Evolutionary conservation across 2,888 invertebrate species (phyloP), one percentile per base, ranked within the genome.

Genomic region (Pristionchus maxplancki): DNA sequence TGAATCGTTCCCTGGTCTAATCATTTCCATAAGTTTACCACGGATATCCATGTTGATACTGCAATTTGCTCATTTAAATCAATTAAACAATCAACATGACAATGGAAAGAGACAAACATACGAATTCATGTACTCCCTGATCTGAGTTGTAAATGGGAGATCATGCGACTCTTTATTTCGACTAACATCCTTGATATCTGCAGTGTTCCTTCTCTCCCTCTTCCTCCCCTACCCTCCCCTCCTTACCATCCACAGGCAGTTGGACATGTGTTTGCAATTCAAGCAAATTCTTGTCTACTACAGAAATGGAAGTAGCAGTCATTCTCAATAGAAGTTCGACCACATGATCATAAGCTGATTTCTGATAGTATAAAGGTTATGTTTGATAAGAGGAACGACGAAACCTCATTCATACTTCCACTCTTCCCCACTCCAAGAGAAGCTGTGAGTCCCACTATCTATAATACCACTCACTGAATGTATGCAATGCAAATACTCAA

Each of bases 361-460:
- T 34, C 86, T 87, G 37, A 28, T 34, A 34, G 44, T 13, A 84
- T 31, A 24, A 4, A n/a, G 40, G 2, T 48, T 37, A 62, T 83
- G 78, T 6, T n/a, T 1, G 48, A 15, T 4, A 37, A 15, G 28
- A 44, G 71, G n/a, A 37, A 28, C 13, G 31, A 44, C 31, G 44
- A 78, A 9, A 87, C 88, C 28, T 28, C 44, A 40, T 88, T 34
- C 2, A 58, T 34, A n/a, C 58, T 13, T 53, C 88, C 88, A 37
- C 11, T 81, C 84, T 88, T 84, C 15, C 92, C 92, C 24, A 89
- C 89, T n/a, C 92, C 93, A 24, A 93, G 87, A 24, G 92, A 92
- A 24, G 92, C 92, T 37, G 92, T 93, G 15, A 92, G 88, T 20
- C 92, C 92, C 40, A 92, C 89, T 62, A 92, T 87, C 88, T 92